Conservation (phyloP, 23 tunicate genomes). For the Trididemnum clinides region DNA sequence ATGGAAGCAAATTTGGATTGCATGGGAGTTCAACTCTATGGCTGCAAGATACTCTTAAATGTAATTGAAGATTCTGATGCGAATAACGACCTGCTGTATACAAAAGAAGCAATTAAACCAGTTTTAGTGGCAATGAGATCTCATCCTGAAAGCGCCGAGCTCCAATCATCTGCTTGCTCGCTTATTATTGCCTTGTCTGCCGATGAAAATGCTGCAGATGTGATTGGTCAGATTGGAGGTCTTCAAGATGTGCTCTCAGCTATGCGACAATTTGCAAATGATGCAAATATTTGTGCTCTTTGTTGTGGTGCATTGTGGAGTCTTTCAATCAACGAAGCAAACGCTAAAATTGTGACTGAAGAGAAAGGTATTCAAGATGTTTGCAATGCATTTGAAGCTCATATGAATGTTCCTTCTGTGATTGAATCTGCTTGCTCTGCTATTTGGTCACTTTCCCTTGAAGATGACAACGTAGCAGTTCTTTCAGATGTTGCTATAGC, state of each 20-base stretch:
- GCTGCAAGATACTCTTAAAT: slow-evolving; percentile 57
- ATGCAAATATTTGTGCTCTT: slow-evolving; percentile 64
- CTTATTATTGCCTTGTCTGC: slow-evolving; percentile 82
- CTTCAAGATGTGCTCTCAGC: slow-evolving; percentile 88
- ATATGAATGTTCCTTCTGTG: slow-evolving; percentile 40
- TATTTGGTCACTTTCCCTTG: slow-evolving; percentile 95
- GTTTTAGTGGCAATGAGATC: slow-evolving; percentile 77
- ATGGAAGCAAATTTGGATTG: slow-evolving; percentile 68
- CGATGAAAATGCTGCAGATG: slow-evolving; percentile 87
- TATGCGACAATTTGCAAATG: slow-evolving; percentile 79
- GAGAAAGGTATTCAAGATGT: slow-evolving; percentile 92
- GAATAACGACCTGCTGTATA: slow-evolving; percentile 47
- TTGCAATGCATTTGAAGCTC: slow-evolving; percentile 74
- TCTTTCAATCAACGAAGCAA: slow-evolving; percentile 83
- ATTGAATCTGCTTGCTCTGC: slow-evolving; percentile 87
- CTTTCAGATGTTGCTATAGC: slow-evolving; percentile 85
- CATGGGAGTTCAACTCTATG: slow-evolving; percentile 60
- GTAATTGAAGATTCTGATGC: slow-evolving; percentile 38
- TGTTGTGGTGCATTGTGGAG: slow-evolving; percentile 95
- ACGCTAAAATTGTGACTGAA: slow-evolving; percentile 90
- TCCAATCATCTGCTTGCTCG: slow-evolving; percentile 79
- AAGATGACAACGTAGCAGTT: slow-evolving; percentile 88
- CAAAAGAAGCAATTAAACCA: slow-evolving; percentile 62
- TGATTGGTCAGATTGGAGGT: slow-evolving; percentile 94
- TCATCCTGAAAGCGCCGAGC: slow-evolving; percentile 60